Conservation (phyloP, 2,888 invertebrate genomes). For the Mongoloraphidia duomilia region DNA sequence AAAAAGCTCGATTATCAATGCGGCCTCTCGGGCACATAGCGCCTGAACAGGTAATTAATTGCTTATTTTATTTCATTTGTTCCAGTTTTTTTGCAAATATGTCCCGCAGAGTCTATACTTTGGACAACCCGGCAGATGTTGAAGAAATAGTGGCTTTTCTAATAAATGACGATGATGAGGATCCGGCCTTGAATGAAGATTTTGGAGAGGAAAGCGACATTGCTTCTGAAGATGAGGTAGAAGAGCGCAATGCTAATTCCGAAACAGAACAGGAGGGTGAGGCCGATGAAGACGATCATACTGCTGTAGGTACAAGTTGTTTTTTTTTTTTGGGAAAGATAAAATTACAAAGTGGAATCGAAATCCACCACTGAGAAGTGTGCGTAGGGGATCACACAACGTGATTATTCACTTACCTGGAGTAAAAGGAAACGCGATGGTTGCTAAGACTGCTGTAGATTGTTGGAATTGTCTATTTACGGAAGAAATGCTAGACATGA, state of each 20-base stretch:
- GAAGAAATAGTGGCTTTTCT: neutral
- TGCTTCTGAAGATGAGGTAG: conserved; percentile 10
- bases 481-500: conserved; percentile 14
- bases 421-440: conserved; percentile 9
- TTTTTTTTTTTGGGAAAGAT: too few species aligned
- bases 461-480: conserved; percentile 15
- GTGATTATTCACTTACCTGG: conserved; percentile 10
- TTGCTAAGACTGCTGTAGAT: conserved; percentile 9
- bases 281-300: too few species aligned
- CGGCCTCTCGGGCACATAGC: too few species aligned
- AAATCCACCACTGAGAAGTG: conserved; percentile 4
- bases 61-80: too few species aligned
- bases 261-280: too few species aligned
- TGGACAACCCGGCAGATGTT: too few species aligned
- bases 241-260: too few species aligned
- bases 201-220: conserved; percentile 10
- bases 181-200: conserved; percentile 8
- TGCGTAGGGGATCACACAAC: conserved; percentile 6
- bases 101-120: too few species aligned
- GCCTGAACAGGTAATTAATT: too few species aligned
- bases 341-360: conserved; percentile 13
- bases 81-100: too few species aligned
- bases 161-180: conserved; percentile 7
- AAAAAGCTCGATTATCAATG: too few species aligned
- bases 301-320: too few species aligned